Percentiles rank a stretch among this genome's conserved stretches.
Conservation (phyloP, 2,888 invertebrate genomes). For the Dryococelus australis region DNA sequence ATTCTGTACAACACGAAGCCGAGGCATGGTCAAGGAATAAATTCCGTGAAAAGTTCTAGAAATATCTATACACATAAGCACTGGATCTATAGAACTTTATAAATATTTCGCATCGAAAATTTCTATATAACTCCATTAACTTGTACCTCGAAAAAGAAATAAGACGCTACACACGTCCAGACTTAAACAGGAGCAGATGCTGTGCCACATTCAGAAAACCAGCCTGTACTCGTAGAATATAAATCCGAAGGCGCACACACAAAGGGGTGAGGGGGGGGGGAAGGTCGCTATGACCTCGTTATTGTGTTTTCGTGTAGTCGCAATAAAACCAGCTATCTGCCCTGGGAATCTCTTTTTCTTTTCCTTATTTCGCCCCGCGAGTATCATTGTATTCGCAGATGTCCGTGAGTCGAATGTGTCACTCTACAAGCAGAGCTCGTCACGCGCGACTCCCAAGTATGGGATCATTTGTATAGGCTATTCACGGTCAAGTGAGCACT, state of each 20-base stretch:
- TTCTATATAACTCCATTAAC: too few relatives aligned
- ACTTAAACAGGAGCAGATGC: background rate
- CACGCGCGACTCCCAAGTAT: too few relatives aligned
- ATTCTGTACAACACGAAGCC: too few relatives aligned
- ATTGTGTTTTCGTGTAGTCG: background rate
- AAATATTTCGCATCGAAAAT: too few relatives aligned
- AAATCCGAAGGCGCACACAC: background rate
- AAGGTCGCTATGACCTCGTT: slow-evolving; percentile 16
- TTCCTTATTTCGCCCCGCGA: background rate
- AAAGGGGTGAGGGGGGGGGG: background rate
- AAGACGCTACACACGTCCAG: background rate
- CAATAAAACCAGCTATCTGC: slow-evolving; percentile 7
- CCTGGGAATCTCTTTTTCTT: background rate
- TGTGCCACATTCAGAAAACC: background rate
- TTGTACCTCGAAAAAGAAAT: too few relatives aligned
- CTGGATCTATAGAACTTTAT: too few relatives aligned
- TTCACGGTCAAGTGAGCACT: too few relatives aligned
- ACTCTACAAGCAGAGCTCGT: background rate
- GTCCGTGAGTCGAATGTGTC: background rate
- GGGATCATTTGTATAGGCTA: too few relatives aligned
- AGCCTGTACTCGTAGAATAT: background rate
- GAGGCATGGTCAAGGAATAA: too few relatives aligned
- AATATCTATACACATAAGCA: too few relatives aligned
- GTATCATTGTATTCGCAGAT: slow-evolving; percentile 3
- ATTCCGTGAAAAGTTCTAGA: too few relatives aligned